Conservation (phyloP, 1,140 invertebrate species). For the Propsilocerus akamusi region DNA sequence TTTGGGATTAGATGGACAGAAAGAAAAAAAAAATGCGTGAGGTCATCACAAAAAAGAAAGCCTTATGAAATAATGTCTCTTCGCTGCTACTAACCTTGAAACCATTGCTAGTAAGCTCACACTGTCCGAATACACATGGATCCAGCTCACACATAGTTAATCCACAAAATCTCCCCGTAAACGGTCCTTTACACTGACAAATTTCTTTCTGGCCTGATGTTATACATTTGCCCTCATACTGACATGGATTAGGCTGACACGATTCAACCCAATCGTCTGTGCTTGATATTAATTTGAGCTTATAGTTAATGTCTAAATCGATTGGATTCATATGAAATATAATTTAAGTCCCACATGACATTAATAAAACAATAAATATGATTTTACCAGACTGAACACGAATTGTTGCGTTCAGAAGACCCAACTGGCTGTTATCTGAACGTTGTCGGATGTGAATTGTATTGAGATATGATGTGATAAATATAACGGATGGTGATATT, state of each 20-base stretch:
- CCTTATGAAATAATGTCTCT: neutral
- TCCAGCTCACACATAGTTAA: slow-evolving; percentile 48
- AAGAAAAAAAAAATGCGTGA: neutral
- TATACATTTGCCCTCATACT: slow-evolving; percentile 41
- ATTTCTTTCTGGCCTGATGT: slow-evolving; percentile 26
- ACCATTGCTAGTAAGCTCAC: slow-evolving; percentile 31
- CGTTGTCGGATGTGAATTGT: slow-evolving; percentile 33
- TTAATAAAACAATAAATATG: neutral
- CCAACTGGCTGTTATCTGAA: slow-evolving; percentile 17
- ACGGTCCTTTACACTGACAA: slow-evolving; percentile 44
- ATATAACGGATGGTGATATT: slow-evolving; percentile 19
- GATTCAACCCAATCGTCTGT: slow-evolving; percentile 34
- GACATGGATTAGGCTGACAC: slow-evolving; percentile 48
- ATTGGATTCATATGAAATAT: slow-evolving; percentile 4
- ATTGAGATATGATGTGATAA: slow-evolving; percentile 40
- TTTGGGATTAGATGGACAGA: neutral
- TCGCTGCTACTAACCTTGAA: slow-evolving; percentile 16
- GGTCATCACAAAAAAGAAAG: neutral
- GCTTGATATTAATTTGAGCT: slow-evolving; percentile 33
- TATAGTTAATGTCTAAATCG: slow-evolving; percentile 33
- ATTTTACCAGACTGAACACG: slow-evolving; percentile 17
- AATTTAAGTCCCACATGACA: neutral
- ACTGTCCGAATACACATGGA: slow-evolving; percentile 49
- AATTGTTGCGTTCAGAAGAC: slow-evolving; percentile 29
- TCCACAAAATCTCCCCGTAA: slow-evolving; percentile 44